Evolutionary conservation across 23 tunicate genomes (phyloP).

Genomic region (Styela clava): DNA sequence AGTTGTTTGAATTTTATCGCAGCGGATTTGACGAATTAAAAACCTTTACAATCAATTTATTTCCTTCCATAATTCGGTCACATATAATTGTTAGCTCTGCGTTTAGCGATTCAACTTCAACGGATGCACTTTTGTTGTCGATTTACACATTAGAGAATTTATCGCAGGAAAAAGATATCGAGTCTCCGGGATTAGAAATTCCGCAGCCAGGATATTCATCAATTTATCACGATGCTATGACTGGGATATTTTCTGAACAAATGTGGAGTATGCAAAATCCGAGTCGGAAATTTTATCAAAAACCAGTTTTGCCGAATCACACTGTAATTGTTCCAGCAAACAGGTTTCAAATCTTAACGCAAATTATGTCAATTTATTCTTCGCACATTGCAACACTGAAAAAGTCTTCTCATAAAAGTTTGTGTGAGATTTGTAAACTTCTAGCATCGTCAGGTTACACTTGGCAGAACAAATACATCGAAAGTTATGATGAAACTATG

Average conservation of each 20-base stretch:
- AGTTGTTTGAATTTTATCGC: conserved; percentile 80
- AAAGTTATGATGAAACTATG: conserved; percentile 22
- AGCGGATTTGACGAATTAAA: conserved; percentile 66
- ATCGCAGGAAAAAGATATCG: background rate
- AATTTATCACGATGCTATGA: conserved; percentile 72
- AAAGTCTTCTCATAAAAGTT: conserved; percentile 28
- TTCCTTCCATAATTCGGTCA: conserved; percentile 48
- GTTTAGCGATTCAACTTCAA: background rate
- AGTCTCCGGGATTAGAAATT: conserved; percentile 39
- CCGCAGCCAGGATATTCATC: conserved; percentile 49
- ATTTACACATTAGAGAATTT: conserved; percentile 44
- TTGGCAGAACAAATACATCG: conserved; percentile 42
- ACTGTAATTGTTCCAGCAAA: conserved; percentile 41
- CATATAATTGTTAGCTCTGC: conserved; percentile 29
- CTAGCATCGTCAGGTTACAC: conserved; percentile 53
- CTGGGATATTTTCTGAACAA: conserved; percentile 66
- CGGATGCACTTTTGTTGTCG: conserved; percentile 57
- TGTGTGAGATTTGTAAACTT: conserved; percentile 37
- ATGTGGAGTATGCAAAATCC: conserved; percentile 37
- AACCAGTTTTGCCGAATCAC: conserved; percentile 20
- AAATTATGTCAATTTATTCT: conserved; percentile 38
- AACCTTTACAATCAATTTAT: conserved; percentile 35
- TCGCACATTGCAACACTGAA: conserved; percentile 32
- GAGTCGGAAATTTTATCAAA: conserved; percentile 11
- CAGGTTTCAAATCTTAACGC: conserved; percentile 47